phyloP scores from a whole-genome alignment of 2,797 vertebrate genomes.

The Eurystomus glaucurus region DNA sequence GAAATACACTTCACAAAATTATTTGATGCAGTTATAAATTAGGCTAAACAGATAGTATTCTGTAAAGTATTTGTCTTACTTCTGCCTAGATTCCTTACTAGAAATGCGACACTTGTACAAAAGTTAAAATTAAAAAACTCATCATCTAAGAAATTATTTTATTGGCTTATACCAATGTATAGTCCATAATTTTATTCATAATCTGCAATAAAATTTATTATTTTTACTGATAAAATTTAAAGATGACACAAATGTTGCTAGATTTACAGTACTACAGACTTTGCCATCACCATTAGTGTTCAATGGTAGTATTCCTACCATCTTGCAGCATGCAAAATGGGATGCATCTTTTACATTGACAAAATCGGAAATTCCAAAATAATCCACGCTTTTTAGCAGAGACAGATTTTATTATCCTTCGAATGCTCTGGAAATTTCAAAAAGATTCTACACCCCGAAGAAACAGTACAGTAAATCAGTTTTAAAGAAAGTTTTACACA shows the following conservation, averaged over 20 bases:
- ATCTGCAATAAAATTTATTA: neutral
- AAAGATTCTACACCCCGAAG: neutral
- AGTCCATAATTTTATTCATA: neutral
- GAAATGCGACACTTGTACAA: neutral
- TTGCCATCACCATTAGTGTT: neutral
- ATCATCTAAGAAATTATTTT: neutral
- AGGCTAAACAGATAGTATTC: neutral
- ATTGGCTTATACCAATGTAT: neutral
- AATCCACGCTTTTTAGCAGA: neutral
- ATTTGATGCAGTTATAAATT: neutral
- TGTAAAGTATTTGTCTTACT: neutral
- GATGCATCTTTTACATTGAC: neutral
- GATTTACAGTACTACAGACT: neutral
- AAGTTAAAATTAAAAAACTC: neutral
- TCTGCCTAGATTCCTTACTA: neutral
- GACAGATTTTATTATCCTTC: neutral
- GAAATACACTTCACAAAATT: neutral
- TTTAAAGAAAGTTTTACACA: neutral
- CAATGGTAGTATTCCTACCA: neutral
- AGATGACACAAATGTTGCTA: neutral
- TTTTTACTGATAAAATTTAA: neutral
- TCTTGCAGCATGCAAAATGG: neutral
- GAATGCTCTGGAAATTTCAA: neutral
- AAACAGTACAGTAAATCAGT: neutral
- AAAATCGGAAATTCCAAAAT: neutral